Base-by-base conservation (phyloP, 1,140 invertebrate species). In the Cheumatopsyche charites region DNA sequence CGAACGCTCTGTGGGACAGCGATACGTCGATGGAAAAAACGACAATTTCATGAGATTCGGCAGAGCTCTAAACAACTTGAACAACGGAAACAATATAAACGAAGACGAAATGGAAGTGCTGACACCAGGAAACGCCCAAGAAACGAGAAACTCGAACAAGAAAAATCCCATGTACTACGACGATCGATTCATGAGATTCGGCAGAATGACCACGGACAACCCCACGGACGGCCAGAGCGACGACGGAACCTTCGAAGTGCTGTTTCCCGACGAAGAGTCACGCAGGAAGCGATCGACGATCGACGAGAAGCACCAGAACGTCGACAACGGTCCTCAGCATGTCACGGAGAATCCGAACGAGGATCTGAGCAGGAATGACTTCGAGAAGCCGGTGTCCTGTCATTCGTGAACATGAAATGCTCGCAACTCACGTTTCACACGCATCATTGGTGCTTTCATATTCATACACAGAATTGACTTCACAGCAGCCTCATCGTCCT, bases 11-110 rank as follows among this genome's bases (percentile, higher is more conserved):
- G 9, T 12, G 52, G 45, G 52, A 63, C 25, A 0, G n/a, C 12
- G 36, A 41, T 70, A 58, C 29, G 67, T 58, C 15, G 68, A 73
- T 26, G 69, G 74, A 12, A 70, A 73, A 21, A 73, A 73, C 45
- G 74, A 75, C 49, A 75, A 75, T 41, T 75, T 75, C 19, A 73
- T 73, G 71, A 36, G 74, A 52, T 61, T 75, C 6, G 74, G 72
- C 77, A 1, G 74, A 66, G 67, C 70, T 42, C 12, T 63, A 5
- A 55, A 75, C 58, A 69, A 72, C 19, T 41, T 15, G 29, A 52
- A 72, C 29, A n/a, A 0, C 11, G 6, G 23, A 21, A 47, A 49
- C 15, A 67, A 66, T 5, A 1, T 66, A 21, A 66, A 67, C 45
- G 26, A 42, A 15, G 15, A 13, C n/a, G 52, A 66, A 26, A 25